Percentiles rank a stretch among this genome's conserved stretches.
Evolutionary conservation across 2,797 vertebrate species (phyloP).

Genomic region (Megaceryle alcyon): DNA sequence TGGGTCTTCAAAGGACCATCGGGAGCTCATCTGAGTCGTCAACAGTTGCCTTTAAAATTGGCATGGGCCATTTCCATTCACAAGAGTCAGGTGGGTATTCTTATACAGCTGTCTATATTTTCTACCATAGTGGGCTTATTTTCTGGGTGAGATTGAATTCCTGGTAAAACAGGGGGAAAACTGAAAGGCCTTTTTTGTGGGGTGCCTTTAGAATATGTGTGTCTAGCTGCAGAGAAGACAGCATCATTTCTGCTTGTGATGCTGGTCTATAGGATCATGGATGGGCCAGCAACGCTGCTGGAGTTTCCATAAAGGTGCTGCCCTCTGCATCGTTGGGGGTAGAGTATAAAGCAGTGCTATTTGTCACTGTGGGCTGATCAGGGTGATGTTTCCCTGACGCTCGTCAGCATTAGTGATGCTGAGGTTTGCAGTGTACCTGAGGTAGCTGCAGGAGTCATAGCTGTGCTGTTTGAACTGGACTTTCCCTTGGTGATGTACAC

Average conservation of each 20-base stretch:
- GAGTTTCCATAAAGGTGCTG: neutral
- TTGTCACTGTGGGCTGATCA: neutral
- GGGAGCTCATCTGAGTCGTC: constrained; percentile 86
- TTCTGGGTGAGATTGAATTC: neutral
- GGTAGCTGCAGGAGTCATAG: neutral
- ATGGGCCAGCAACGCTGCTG: neutral
- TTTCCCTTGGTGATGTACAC: accelerated
- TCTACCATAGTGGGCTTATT: neutral
- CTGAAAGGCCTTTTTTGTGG: neutral
- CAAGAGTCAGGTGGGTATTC: constrained; percentile 90
- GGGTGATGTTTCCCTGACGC: neutral
- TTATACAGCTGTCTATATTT: neutral
- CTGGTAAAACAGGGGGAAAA: neutral
- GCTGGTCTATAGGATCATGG: neutral
- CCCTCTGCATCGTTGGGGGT: neutral
- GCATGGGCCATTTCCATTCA: constrained; percentile 99
- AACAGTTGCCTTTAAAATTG: constrained; percentile 93
- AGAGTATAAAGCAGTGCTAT: neutral
- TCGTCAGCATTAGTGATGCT: neutral
- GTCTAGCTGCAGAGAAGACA: neutral
- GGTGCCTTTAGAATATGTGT: neutral
- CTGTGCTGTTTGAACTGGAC: neutral
- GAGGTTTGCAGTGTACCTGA: neutral
- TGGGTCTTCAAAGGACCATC: constrained; percentile 88
- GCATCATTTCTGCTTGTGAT: neutral